Evolutionary conservation across 1,140 invertebrate genomes (phyloP).

Genomic region (Steinernema khuongi): DNA sequence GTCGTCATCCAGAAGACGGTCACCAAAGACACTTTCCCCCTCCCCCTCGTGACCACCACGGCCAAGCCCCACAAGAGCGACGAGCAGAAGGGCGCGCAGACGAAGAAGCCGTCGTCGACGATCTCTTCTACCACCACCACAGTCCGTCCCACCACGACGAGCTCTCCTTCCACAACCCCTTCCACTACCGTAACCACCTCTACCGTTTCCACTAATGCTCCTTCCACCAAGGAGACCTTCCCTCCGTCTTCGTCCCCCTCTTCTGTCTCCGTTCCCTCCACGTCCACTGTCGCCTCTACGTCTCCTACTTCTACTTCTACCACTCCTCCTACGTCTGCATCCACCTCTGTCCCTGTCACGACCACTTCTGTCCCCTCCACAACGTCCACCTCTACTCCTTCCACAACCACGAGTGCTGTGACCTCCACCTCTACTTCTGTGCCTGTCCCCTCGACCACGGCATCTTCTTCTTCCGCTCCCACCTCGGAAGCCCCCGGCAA

Average conservation of each 20-base stretch:
- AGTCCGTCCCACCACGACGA: neutral
- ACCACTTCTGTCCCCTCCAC: neutral
- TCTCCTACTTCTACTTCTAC: constrained; percentile 24
- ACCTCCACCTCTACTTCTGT: neutral
- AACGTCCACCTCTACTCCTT: neutral
- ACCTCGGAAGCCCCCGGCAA: neutral
- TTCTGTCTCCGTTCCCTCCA: neutral
- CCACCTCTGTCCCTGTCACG: neutral
- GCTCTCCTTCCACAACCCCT: constrained; percentile 12
- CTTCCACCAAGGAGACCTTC: neutral
- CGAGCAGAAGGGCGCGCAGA: neutral
- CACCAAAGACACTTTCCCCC: constrained; percentile 41
- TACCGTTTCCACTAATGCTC: constrained; percentile 21
- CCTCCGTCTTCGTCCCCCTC: neutral
- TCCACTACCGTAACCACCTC: constrained; percentile 7
- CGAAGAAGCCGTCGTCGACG: neutral
- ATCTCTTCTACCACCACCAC: constrained; percentile 12
- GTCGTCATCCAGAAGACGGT: constrained; percentile 26
- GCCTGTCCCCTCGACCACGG: too few species aligned
- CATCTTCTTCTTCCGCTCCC: neutral
- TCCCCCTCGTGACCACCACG: constrained; percentile 35
- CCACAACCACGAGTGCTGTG: constrained; percentile 1
- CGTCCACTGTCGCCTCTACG: neutral
- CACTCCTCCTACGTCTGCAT: neutral
- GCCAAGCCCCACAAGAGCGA: neutral